These are phyloP conservation scores for Macrophya annulata DNA, from an alignment of 2,888 invertebrate genomes.

Conservation along the genomic window DNA sequence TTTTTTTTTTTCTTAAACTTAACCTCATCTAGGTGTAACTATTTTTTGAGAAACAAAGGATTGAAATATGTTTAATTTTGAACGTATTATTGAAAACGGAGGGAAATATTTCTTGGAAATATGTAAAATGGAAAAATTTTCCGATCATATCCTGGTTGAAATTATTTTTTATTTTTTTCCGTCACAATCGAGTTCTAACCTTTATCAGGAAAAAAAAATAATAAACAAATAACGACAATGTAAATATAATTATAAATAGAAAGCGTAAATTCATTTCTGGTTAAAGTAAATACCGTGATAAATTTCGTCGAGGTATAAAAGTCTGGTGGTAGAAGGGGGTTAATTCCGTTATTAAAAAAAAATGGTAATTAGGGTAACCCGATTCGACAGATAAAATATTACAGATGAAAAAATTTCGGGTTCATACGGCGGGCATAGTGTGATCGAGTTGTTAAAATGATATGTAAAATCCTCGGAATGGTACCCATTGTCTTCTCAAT, in stretches of 20 bases:
- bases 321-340: slow-evolving; percentile 31
- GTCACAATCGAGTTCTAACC: not conserved
- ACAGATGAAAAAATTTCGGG: not conserved
- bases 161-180: not conserved
- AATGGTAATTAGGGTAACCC: slow-evolving; percentile 37
- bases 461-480: slow-evolving; percentile 10
- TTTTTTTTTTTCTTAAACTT: not conserved
- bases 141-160: not conserved
- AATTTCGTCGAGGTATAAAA: not conserved
- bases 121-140: not conserved
- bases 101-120: not conserved
- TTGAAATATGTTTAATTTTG: not conserved
- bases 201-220: not conserved
- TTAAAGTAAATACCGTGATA: slow-evolving; percentile 3
- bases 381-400: not conserved
- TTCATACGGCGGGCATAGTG: not conserved
- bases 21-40: not conserved
- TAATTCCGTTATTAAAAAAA: slow-evolving; percentile 48
- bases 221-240: not conserved
- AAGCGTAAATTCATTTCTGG: not conserved
- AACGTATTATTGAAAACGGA: not conserved
- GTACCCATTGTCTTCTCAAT: slow-evolving; percentile 50
- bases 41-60: not conserved
- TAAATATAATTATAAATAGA: not conserved
- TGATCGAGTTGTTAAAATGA: not conserved